Conservation (phyloP, 2,797 vertebrate species). For the Tragelaphus oryx region DNA sequence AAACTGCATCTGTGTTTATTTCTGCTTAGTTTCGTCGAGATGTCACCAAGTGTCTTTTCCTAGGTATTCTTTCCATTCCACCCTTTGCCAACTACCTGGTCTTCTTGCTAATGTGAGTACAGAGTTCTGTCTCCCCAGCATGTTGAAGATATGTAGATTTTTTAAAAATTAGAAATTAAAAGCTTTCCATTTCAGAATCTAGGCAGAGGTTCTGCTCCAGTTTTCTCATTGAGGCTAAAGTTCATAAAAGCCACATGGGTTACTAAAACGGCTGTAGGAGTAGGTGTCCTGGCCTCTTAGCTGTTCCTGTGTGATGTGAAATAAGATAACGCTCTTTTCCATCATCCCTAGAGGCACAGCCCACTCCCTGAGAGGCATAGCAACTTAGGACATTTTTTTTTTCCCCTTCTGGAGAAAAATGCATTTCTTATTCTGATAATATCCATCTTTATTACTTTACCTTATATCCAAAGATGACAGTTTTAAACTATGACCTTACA, state of each 20-base stretch:
- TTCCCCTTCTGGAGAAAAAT: not conserved
- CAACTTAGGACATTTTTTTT: not conserved
- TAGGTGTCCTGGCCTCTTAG: not conserved
- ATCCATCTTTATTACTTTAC: not conserved
- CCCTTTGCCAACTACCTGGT: slow-evolving; percentile 97
- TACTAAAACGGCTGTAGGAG: not conserved
- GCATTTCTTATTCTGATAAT: not conserved
- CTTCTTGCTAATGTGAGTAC: slow-evolving; percentile 93
- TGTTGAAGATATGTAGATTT: not conserved
- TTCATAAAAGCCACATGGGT: not conserved
- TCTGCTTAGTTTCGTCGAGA: slow-evolving; percentile 89
- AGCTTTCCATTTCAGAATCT: slow-evolving; percentile 8
- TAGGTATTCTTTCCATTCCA: slow-evolving; percentile 90
- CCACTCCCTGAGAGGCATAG: not conserved
- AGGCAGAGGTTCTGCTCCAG: not conserved
- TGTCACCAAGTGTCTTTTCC: slow-evolving; percentile 88
- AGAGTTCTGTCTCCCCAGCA: not conserved
- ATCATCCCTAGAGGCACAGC: not conserved
- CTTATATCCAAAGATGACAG: not conserved
- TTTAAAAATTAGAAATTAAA: not conserved
- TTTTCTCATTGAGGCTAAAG: not conserved
- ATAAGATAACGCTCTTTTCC: not conserved
- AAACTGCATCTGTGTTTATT: slow-evolving; percentile 58
- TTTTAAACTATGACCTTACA: not conserved
- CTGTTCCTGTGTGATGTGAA: not conserved